Conservation (phyloP, 1,140 invertebrate species). For the Pseudachorutes palmiensis region DNA sequence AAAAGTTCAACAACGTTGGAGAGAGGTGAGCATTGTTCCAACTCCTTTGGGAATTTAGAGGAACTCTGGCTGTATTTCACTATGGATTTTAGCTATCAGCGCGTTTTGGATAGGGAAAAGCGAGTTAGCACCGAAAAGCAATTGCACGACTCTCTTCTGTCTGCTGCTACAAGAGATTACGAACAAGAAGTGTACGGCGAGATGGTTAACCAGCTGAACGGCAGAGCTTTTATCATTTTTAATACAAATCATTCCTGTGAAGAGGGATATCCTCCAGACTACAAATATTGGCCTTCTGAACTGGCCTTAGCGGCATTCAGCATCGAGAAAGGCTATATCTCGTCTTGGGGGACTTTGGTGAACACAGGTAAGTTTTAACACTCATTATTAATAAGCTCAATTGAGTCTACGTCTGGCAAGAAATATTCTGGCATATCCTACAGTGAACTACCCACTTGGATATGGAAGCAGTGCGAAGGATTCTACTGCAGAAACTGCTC, state of each 20-base stretch:
- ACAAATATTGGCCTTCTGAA: conserved; percentile 28
- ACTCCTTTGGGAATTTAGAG: too few species aligned
- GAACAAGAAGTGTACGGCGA: too few species aligned
- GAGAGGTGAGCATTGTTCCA: conserved; percentile 26
- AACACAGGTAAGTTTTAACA: conserved; percentile 27
- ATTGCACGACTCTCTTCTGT: too few species aligned
- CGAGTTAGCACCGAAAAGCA: too few species aligned
- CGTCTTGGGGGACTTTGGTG: conserved; percentile 22
- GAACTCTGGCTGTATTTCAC: too few species aligned
- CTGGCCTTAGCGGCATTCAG: conserved; percentile 25
- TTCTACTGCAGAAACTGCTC: conserved; percentile 17
- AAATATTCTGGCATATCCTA: neutral
- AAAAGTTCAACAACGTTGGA: conserved; percentile 32
- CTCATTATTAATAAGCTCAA: neutral
- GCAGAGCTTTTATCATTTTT: conserved; percentile 20
- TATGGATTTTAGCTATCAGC: too few species aligned
- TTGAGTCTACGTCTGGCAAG: neutral
- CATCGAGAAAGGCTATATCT: conserved; percentile 17
- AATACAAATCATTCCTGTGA: conserved; percentile 16
- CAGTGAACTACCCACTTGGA: conserved; percentile 15
- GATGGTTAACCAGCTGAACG: too few species aligned
- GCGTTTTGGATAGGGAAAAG: too few species aligned
- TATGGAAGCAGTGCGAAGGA: conserved; percentile 29
- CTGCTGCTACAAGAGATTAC: too few species aligned
- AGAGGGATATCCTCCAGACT: neutral